Conservation (phyloP, 2,113 vertebrate genomes). For the Cottus gobio region DNA sequence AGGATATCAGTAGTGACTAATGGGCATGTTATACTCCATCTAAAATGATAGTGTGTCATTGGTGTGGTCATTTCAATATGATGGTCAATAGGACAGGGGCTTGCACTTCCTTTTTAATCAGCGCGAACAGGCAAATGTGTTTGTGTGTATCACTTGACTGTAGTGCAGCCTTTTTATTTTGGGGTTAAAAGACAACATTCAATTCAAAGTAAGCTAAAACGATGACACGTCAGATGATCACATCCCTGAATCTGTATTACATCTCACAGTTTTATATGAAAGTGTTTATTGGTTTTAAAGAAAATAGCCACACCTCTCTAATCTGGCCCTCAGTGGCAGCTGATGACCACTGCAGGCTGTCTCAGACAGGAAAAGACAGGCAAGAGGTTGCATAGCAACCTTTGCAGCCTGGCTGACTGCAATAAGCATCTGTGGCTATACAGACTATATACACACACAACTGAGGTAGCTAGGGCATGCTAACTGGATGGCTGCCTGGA, state of each 20-base stretch:
- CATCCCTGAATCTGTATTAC: background rate
- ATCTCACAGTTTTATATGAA: background rate
- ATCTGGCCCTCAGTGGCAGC: constrained; percentile 4
- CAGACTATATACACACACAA: constrained; percentile 24
- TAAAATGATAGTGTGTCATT: background rate
- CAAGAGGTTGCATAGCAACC: constrained; percentile 76
- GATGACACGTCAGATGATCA: background rate
- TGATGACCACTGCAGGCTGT: constrained; percentile 23
- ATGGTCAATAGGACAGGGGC: background rate
- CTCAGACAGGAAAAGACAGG: constrained; percentile 26
- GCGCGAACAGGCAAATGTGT: background rate
- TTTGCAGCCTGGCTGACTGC: constrained; percentile 48
- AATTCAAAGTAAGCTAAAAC: background rate
- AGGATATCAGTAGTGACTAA: background rate
- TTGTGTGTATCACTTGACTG: background rate
- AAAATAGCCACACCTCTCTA: constrained; percentile 20
- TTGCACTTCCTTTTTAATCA: background rate
- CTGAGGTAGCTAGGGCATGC: constrained; percentile 34
- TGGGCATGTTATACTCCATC: too few relatives aligned
- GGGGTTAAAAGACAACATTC: background rate
- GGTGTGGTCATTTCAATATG: constrained; percentile 43
- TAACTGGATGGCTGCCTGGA: constrained; percentile 15
- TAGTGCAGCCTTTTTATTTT: background rate
- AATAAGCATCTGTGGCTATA: constrained; percentile 49
- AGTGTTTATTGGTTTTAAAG: background rate